Conservation (phyloP, 2,113 vertebrate genomes). For the Nannobrachium achirus region DNA sequence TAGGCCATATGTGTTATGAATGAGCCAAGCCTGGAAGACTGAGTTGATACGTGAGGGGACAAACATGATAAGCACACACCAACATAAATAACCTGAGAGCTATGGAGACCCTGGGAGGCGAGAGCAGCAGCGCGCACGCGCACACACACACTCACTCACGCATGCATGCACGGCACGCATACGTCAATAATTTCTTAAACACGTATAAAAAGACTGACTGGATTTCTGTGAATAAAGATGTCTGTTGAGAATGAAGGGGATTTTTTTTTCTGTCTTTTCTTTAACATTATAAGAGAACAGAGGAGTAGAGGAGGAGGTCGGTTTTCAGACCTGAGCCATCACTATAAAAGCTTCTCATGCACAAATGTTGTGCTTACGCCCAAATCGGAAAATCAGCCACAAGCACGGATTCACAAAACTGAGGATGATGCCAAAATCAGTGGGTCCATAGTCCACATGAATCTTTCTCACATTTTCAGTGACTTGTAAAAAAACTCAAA, state of each 20-base stretch:
- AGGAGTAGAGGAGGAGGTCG: not conserved
- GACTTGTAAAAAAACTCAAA: no score
- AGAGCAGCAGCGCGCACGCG: conserved; percentile 49
- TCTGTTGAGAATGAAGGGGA: not conserved
- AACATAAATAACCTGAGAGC: conserved; percentile 78
- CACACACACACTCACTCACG: not conserved
- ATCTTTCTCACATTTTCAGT: no score
- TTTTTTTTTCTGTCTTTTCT: not conserved
- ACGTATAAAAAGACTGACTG: conserved; percentile 44
- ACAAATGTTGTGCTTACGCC: no score
- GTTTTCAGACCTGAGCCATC: no score
- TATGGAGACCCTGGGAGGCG: conserved; percentile 73
- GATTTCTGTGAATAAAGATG: conserved; percentile 30
- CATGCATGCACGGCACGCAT: conserved; percentile 20
- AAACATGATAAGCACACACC: conserved; percentile 49
- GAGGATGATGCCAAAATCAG: no score
- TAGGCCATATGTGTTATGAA: conserved; percentile 8
- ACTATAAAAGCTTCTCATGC: no score
- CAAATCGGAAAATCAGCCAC: no score
- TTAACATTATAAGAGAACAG: not conserved
- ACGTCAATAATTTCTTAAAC: conserved; percentile 6
- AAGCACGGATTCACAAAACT: no score
- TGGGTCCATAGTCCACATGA: no score
- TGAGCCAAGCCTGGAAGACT: conserved; percentile 73
- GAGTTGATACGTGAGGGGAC: conserved; percentile 55